A percentile compares a stretch with the other conserved stretches of the same genome.
phyloP scores from a whole-genome alignment of 2,888 invertebrate genomes.

The Yponomeuta plumbellus region DNA sequence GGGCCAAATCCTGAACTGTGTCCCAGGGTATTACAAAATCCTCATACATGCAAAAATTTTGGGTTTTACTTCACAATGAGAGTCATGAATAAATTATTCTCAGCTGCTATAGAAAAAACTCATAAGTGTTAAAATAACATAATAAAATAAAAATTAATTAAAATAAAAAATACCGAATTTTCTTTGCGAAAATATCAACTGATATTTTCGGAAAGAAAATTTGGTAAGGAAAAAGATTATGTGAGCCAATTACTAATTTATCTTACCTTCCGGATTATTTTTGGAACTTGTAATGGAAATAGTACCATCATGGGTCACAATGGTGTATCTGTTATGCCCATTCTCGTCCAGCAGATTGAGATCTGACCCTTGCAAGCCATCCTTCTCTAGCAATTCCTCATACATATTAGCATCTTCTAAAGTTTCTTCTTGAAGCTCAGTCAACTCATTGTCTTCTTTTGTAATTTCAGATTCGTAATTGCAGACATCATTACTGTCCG shows the following conservation, averaged over 20 bases:
- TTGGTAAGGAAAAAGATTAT: too few relatives aligned
- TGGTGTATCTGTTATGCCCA: conserved; percentile 48
- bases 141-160: too few relatives aligned
- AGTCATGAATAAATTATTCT: too few relatives aligned
- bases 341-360: conserved; percentile 43
- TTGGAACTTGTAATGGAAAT: conserved; percentile 54
- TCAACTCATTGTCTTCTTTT: conserved; percentile 16
- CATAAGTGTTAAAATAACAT: too few relatives aligned
- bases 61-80: too few relatives aligned
- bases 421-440: conserved; percentile 25
- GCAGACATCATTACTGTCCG: not conserved
- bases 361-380: conserved; percentile 44
- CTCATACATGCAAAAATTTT: too few relatives aligned
- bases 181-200: too few relatives aligned
- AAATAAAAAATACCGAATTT: too few relatives aligned
- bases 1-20: too few relatives aligned
- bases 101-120: too few relatives aligned
- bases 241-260: not conserved
- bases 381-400: conserved; percentile 45
- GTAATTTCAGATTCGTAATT: not conserved
- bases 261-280: conserved; percentile 34
- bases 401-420: conserved; percentile 47
- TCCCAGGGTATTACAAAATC: too few relatives aligned
- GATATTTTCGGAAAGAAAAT: too few relatives aligned
- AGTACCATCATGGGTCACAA: conserved; percentile 56